Evolutionary conservation across 1,140 invertebrate genomes (phyloP), one percentile per base, ranked within the genome.

Genomic region (Akabosia matsudoensis): DNA sequence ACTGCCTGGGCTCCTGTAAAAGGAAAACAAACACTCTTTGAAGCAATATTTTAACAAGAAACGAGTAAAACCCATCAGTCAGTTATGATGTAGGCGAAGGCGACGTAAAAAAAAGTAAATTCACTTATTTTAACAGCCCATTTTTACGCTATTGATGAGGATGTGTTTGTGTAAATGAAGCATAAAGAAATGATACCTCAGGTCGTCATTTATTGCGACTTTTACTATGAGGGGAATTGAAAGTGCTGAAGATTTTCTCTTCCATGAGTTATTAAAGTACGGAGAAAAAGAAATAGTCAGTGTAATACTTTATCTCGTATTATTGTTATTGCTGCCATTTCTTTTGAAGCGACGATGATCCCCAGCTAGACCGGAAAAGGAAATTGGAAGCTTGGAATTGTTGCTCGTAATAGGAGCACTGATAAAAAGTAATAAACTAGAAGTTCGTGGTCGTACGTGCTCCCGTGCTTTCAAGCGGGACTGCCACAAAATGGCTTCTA

Each of bases 351-450:
- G 31, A 30, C 61, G 13, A 22, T 61, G 4, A n/a, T 61, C n/a
- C 3, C 24, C 54, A 22, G 13, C 26, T 30, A 30, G 26, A 31
- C 61, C 28, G 61, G 61, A 67, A 67, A 67, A 67, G 61, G 61
- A 67, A 67, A 30, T 67, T 67, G 61, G n/a, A 67, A 67, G 61
- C 26, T n/a, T n/a, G n/a, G n/a, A n/a, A n/a, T n/a, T 61, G 54
- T 61, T 61, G 14, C 54, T 61, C 22, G 7, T 7, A 10, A 45
- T 10, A 45, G 37, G 37, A 7, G 37, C 26, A 61, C 14, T 61
- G 54, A n/a, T n/a, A n/a, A 22, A 67, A 10, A 22, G 22, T 7
- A 67, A 22, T 67, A 31, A 1, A 56, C 3, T 56, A 56, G 61
- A 67, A 1, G 31, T 24, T 1, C 28, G n/a, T 67, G 61, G 61